Conservation (phyloP, 2,797 vertebrate species). For the Poeciliopsis presidionis region DNA sequence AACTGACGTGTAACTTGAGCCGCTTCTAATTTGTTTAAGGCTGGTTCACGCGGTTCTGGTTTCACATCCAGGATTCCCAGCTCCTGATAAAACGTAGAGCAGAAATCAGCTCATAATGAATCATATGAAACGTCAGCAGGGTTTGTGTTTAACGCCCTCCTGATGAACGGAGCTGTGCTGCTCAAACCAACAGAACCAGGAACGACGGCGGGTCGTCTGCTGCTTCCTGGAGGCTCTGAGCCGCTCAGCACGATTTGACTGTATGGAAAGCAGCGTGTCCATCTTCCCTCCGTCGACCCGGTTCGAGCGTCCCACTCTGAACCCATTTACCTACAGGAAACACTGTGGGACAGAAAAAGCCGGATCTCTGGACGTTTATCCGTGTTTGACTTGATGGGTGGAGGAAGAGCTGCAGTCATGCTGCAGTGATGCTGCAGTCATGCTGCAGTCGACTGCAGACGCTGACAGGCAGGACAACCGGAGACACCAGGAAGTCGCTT, state of each 20-base stretch:
- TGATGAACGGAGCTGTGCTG: background rate
- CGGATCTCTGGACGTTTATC: background rate
- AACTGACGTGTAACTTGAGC: background rate
- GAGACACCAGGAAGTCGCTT: background rate
- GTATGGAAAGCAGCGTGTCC: conserved; percentile 43
- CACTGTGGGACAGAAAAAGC: background rate
- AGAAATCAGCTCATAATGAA: background rate
- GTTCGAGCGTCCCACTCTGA: conserved; percentile 17
- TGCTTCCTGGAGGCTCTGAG: background rate
- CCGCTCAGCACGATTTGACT: conserved; percentile 46
- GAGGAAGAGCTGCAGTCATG: background rate
- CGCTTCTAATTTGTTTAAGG: background rate
- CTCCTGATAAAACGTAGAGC: background rate
- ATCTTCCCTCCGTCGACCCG: conserved; percentile 7
- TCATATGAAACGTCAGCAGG: background rate
- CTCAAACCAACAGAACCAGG: background rate
- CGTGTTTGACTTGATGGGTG: conserved; percentile 19
- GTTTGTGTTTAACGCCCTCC: background rate
- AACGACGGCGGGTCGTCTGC: background rate
- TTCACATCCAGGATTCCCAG: background rate
- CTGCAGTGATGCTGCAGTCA: no score
- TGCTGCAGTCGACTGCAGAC: background rate
- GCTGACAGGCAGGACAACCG: background rate
- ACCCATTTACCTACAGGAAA: background rate
- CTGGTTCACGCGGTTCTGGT: background rate